These are phyloP conservation scores for Poecilobothrus nobilitatus DNA, from an alignment of 2,888 invertebrate species.

Conservation along the genomic window DNA sequence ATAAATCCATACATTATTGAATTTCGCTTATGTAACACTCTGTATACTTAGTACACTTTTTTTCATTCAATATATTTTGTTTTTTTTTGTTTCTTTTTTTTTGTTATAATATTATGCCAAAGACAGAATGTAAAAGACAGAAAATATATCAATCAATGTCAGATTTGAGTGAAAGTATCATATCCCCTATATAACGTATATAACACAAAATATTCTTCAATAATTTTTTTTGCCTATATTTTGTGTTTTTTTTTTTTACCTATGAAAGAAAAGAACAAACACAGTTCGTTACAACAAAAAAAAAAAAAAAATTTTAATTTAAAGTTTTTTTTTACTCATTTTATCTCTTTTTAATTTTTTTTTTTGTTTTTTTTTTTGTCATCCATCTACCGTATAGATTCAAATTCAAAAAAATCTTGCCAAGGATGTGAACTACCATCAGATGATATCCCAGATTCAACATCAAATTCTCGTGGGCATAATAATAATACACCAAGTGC, in stretches of 20 bases:
- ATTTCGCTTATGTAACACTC: no score
- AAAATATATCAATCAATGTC: slow-evolving; percentile 11
- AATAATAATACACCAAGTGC: slow-evolving; percentile 76
- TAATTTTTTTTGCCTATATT: background rate
- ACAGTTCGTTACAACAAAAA: no score
- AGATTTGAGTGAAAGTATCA: slow-evolving; percentile 9
- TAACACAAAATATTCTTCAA: no score
- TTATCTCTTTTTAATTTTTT: background rate
- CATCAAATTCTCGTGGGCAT: slow-evolving; percentile 56
- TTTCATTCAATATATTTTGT: no score
- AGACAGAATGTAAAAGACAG: slow-evolving; percentile 2
- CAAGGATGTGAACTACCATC: slow-evolving; percentile 72
- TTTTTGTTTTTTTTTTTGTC: background rate
- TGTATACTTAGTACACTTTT: no score
- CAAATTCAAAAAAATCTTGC: slow-evolving; percentile 57
- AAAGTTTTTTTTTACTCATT: background rate
- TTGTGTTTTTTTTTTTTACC: background rate
- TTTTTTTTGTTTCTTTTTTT: background rate
- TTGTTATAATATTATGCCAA: background rate
- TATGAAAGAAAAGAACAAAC: background rate
- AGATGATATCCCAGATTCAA: slow-evolving; percentile 61
- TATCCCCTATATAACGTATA: background rate
- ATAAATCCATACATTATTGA: no score
- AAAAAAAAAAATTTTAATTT: background rate
- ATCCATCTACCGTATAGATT: slow-evolving; percentile 35